Evolutionary conservation across 92 coral and sea anemone genomes (phyloP).

Genomic region (Ricordea florida): DNA sequence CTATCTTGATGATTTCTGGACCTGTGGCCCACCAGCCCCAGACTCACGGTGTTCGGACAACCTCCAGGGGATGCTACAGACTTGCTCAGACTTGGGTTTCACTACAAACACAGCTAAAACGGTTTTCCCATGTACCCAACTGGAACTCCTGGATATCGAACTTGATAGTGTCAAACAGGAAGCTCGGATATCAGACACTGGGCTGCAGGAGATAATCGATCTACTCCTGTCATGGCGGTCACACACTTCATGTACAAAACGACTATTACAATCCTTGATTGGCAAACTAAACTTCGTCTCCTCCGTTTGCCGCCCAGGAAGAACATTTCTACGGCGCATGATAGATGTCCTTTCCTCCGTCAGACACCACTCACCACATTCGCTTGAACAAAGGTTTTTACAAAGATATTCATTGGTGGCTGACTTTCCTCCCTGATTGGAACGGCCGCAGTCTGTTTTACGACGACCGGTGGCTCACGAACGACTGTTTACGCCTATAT

Average conservation of each 20-base stretch:
- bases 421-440: slow-evolving; percentile 7
- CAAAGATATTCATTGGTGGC: slow-evolving; percentile 42
- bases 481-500: slow-evolving; percentile 9
- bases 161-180: too few species aligned
- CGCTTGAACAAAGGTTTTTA: background rate
- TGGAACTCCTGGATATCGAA: too few species aligned
- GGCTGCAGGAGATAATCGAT: slow-evolving; percentile 9
- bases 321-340: slow-evolving; percentile 37
- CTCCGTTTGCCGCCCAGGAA: slow-evolving; percentile 38
- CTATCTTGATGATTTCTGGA: slow-evolving; percentile 45
- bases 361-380: background rate
- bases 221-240: background rate
- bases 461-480: slow-evolving; percentile 21
- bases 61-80: background rate
- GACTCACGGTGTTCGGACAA: background rate
- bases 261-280: slow-evolving; percentile 13
- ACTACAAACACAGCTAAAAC: slow-evolving; percentile 14
- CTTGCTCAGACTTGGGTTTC: slow-evolving; percentile 43
- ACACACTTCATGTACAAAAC: slow-evolving; percentile 10
- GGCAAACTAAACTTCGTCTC: slow-evolving; percentile 10
- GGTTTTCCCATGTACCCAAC: background rate
- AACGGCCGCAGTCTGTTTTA: slow-evolving; percentile 31
- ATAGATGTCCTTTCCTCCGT: slow-evolving; percentile 12
- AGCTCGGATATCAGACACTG: background rate
- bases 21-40: slow-evolving; percentile 51